Conservation (phyloP, 2,797 vertebrate genomes). For the Myotis findleyi region DNA sequence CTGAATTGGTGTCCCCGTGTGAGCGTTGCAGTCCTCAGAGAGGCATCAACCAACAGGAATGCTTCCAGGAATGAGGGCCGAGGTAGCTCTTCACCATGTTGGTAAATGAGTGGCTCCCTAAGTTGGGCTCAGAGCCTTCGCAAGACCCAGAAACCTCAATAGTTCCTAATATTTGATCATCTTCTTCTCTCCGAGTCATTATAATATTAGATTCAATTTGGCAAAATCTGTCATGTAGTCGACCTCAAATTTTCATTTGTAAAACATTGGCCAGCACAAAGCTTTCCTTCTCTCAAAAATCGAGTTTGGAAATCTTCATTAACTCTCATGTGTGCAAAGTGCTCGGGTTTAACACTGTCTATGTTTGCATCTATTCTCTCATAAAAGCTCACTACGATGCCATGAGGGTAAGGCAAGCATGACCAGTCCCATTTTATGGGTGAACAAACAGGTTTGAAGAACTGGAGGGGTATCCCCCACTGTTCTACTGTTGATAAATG, state of each 20-base stretch:
- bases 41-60: neutral
- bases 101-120: neutral
- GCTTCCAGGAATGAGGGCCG: neutral
- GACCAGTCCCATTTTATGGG: neutral
- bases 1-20: neutral
- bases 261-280: neutral
- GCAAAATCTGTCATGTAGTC: neutral
- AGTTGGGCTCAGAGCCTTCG: neutral
- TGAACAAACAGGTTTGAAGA: neutral
- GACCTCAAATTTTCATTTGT: neutral
- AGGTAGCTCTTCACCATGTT: neutral
- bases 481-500: neutral
- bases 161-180: neutral
- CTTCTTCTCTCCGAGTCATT: neutral
- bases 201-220: neutral
- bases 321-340: neutral
- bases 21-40: neutral
- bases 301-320: neutral
- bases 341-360: neutral
- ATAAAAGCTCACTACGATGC: neutral
- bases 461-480: accelerated
- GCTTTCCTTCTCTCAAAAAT: neutral
- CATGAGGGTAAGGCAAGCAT: neutral
- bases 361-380: neutral
- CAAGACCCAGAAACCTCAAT: neutral